Base-by-base conservation (phyloP, 2,888 invertebrate species). In the Drosophila nigricruria region DNA sequence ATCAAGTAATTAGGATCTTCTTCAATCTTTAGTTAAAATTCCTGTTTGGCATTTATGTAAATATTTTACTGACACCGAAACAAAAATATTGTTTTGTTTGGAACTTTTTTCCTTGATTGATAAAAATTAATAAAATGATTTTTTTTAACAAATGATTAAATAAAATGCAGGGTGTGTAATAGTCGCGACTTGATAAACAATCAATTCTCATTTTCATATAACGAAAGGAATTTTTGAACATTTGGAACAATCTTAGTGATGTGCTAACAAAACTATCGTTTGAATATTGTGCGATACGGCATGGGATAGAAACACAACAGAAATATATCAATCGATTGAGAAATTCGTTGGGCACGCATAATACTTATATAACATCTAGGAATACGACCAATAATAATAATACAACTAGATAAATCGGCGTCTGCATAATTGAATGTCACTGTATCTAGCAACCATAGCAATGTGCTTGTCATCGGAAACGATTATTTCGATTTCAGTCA, bases 361-460 rank as follows among this genome's bases (percentile, higher is more conserved):
- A 38, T 38, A 1, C n/a, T n/a, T 38, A 38, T 38, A n/a, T 38
- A 38, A n/a, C 9, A n/a, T 40, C 1, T 18, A 10, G 3, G 9
- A 40, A 18, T 40, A 18, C 4, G 1, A 10, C 40, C 9, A 10
- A 40, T 18, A 25, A 9, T 18, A 25, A 9, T 23, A 16, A 16
- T 25, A 16, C 0, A 8, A 45, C 0, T 16, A 12, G 38, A 43
- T 3, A 14, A 34, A 4, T 0, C 18, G 14, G 14, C 50, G 16
- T 1, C 16, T 23, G 50, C 5, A 23, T 4, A 53, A 36, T 53
- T 27, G 8, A 38, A 53, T 25, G 32, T 38, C 20, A 30, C 16
- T 47, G 30, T 42, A 70, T 66, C 58, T 77, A 76, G 73, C 67
- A 63, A 60, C 5, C 68, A 45, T 72, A 67, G 72, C 77, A 77